Evolutionary conservation across 1,140 invertebrate species (phyloP).

Genomic region (Drosophila prosaltans): DNA sequence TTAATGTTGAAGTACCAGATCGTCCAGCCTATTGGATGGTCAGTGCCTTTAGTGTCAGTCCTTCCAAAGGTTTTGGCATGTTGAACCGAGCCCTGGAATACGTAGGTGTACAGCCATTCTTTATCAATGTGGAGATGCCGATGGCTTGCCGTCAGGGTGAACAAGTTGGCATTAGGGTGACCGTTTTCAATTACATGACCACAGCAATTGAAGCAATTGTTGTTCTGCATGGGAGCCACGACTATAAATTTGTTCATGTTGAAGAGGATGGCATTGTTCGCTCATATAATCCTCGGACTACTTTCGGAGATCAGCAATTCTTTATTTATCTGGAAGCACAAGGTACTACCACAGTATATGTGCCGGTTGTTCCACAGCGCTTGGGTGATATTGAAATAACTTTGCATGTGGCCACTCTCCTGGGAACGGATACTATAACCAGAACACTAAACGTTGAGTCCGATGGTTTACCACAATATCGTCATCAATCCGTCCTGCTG

Average conservation of each 20-base stretch:
- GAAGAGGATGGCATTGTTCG: constrained; percentile 94
- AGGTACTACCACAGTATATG: constrained; percentile 91
- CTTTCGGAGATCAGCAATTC: constrained; percentile 96
- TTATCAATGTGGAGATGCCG: constrained; percentile 97
- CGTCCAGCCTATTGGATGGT: constrained; percentile 96
- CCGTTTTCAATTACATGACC: constrained; percentile 96
- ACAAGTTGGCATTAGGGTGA: constrained; percentile 95
- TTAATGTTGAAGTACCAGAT: constrained; percentile 93
- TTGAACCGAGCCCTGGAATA: constrained; percentile 91
- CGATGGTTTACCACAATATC: constrained; percentile 95
- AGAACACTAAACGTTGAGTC: constrained; percentile 91
- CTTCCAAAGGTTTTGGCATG: constrained; percentile 93
- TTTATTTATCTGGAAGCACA: constrained; percentile 93
- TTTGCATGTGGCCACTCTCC: constrained; percentile 92
- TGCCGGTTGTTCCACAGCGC: constrained; percentile 94
- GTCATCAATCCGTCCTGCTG: constrained; percentile 95
- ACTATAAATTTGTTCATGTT: constrained; percentile 97
- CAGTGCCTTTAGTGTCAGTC: constrained; percentile 95
- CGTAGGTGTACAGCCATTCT: constrained; percentile 94
- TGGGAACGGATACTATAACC: constrained; percentile 91
- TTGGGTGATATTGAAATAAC: constrained; percentile 92
- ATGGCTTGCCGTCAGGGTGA: constrained; percentile 92
- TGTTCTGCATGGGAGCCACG: constrained; percentile 91
- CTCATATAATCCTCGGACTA: constrained; percentile 93
- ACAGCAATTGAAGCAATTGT: constrained; percentile 93